A percentile compares a stretch with the other conserved stretches of the same genome.
These are phyloP conservation scores for Drosophila ananassae DNA, from an alignment of 1,140 invertebrate genomes.

Conservation along the genomic window DNA sequence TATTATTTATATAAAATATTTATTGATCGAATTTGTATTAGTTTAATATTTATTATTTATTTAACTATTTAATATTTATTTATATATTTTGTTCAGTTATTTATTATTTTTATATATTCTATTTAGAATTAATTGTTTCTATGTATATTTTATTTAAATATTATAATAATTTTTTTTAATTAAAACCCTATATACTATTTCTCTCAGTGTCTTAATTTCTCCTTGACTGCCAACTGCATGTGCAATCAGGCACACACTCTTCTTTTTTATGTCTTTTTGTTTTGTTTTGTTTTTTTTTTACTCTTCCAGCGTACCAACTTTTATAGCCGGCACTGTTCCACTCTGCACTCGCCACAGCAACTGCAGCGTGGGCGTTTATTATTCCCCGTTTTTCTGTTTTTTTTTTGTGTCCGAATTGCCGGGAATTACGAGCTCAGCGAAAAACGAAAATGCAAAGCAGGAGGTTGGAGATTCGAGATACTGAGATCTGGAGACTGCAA, in stretches of 20 bases:
- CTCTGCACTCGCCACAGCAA: constrained; percentile 12
- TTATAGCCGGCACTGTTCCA: constrained; percentile 27
- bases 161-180: too few species aligned
- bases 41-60: neutral
- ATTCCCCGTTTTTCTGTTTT: constrained; percentile 10
- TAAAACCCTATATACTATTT: too few species aligned
- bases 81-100: neutral
- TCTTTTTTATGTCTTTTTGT: constrained; percentile 27
- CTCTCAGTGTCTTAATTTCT: constrained; percentile 11
- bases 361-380: constrained; percentile 43
- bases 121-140: too few species aligned
- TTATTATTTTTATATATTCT: too few species aligned
- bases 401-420: constrained; percentile 15
- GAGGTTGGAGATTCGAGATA: neutral
- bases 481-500: neutral
- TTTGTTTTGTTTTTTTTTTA: too few species aligned
- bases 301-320: constrained; percentile 25
- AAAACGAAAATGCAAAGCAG: constrained; percentile 17
- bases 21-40: too few species aligned
- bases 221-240: constrained; percentile 12
- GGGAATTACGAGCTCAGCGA: constrained; percentile 42
- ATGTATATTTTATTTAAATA: neutral
- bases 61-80: neutral
- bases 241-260: constrained; percentile 34
- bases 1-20: too few species aligned